phyloP scores from a whole-genome alignment of 2,888 invertebrate genomes.

The Odontomyia ornata region DNA sequence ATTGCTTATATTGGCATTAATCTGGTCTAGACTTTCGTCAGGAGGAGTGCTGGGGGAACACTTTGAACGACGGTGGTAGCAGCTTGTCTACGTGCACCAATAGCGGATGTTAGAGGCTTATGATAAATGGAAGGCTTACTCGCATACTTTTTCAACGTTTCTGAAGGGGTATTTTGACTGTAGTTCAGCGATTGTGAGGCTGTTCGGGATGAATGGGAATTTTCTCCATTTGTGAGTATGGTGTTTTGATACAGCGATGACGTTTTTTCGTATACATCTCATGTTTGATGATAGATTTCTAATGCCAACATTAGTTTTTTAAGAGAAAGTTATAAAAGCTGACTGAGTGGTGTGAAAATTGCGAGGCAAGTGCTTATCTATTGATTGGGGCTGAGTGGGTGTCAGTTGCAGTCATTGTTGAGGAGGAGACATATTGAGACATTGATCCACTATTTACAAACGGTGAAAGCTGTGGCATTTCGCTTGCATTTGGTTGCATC shows the following conservation, averaged over 20 bases:
- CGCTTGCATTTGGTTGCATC: too few species aligned
- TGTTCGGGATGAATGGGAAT: slow-evolving; percentile 61
- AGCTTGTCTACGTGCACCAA: background rate
- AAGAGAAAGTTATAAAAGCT: background rate
- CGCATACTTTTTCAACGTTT: slow-evolving; percentile 43
- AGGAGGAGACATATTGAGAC: slow-evolving; percentile 12
- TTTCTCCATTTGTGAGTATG: slow-evolving; percentile 50
- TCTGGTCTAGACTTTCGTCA: background rate
- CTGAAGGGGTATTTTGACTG: slow-evolving; percentile 22
- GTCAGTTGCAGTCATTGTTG: slow-evolving; percentile 17
- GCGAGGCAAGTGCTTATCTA: slow-evolving; percentile 26
- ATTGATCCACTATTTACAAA: background rate
- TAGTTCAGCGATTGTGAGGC: slow-evolving; percentile 56
- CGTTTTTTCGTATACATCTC: background rate
- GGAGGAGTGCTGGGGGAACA: background rate
- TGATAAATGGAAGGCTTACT: background rate
- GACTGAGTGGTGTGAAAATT: background rate
- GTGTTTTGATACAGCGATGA: slow-evolving; percentile 3
- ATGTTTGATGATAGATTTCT: background rate
- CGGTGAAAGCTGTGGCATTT: background rate
- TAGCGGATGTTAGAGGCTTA: slow-evolving; percentile 18
- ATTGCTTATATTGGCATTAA: slow-evolving; percentile 34
- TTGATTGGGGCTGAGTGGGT: too few species aligned
- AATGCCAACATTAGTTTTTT: too few species aligned
- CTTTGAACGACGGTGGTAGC: too few species aligned